Percentiles rank a stretch among this genome's conserved stretches.
Evolutionary conservation across 1,140 invertebrate species (phyloP).

Genomic region (Trigoniulus corallinus): DNA sequence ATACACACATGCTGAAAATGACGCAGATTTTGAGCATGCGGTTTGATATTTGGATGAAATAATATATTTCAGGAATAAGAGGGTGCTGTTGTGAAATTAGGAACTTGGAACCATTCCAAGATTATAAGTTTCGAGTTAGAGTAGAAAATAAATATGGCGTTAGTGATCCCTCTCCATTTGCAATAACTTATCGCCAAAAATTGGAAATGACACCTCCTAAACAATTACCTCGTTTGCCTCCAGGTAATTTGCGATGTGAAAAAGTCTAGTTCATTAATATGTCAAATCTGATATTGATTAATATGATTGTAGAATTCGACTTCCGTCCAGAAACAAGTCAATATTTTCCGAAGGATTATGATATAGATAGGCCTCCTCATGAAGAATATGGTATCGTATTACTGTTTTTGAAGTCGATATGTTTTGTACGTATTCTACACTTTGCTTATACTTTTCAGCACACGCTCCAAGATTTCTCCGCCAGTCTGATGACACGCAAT

Average conservation of each 20-base stretch:
- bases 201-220: constrained; percentile 60
- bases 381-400: constrained; percentile 40
- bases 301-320: constrained; percentile 28
- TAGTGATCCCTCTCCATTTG: constrained; percentile 83
- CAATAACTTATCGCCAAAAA: constrained; percentile 58
- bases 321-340: constrained; percentile 73
- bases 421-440: neutral
- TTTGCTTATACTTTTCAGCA: constrained; percentile 10
- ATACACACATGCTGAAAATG: no score
- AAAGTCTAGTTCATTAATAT: constrained; percentile 5
- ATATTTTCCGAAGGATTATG: constrained; percentile 77
- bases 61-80: constrained; percentile 37
- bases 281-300: constrained; percentile 8
- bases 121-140: constrained; percentile 82
- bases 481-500: constrained; percentile 65
- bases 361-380: constrained; percentile 65
- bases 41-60: no score
- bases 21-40: no score
- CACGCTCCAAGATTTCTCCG: constrained; percentile 46
- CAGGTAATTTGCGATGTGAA: constrained; percentile 31
- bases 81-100: constrained; percentile 69
- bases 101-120: constrained; percentile 63
- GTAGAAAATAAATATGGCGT: constrained; percentile 93
- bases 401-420: neutral
- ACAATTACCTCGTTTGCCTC: constrained; percentile 56